Evolutionary conservation across 64 coral and sea anemone species (phyloP).

Genomic region (Pachyseris speciosa): DNA sequence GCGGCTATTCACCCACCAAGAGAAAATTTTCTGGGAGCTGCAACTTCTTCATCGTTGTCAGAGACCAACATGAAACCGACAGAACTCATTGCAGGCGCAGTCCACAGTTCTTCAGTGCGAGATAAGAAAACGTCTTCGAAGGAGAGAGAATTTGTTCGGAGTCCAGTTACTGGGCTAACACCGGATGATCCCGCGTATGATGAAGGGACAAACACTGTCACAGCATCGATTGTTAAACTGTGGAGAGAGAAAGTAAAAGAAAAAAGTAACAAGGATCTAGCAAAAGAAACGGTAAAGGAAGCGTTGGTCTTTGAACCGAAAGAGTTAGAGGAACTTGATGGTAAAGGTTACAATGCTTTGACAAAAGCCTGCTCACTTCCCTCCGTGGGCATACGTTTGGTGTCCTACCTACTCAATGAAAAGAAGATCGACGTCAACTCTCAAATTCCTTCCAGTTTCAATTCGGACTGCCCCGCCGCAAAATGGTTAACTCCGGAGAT

Average conservation of each 20-base stretch:
- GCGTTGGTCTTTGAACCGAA: not conserved
- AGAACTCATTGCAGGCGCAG: too few relatives aligned
- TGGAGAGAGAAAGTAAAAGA: not conserved
- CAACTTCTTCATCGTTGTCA: too few relatives aligned
- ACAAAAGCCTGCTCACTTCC: constrained; percentile 67
- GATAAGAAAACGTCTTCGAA: too few relatives aligned
- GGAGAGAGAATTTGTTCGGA: too few relatives aligned
- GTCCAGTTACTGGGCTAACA: too few relatives aligned
- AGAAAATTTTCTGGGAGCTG: too few relatives aligned
- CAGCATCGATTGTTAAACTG: constrained; percentile 54
- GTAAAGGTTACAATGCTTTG: constrained; percentile 72
- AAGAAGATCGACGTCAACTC: constrained; percentile 64
- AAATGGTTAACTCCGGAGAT: constrained; percentile 11
- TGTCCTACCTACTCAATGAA: constrained; percentile 28
- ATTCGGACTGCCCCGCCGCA: too few relatives aligned
- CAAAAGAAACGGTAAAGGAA: too few relatives aligned
- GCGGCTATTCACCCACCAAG: too few relatives aligned
- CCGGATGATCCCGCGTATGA: too few relatives aligned
- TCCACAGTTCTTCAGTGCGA: too few relatives aligned
- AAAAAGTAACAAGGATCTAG: not conserved
- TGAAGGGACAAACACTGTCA: constrained; percentile 75
- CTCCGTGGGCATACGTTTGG: constrained; percentile 11
- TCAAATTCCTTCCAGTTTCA: not conserved
- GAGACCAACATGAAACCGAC: too few relatives aligned
- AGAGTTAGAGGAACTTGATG: constrained; percentile 36